These are phyloP conservation scores for Menidia menidia DNA, from an alignment of 2,797 vertebrate genomes.

Conservation along the genomic window DNA sequence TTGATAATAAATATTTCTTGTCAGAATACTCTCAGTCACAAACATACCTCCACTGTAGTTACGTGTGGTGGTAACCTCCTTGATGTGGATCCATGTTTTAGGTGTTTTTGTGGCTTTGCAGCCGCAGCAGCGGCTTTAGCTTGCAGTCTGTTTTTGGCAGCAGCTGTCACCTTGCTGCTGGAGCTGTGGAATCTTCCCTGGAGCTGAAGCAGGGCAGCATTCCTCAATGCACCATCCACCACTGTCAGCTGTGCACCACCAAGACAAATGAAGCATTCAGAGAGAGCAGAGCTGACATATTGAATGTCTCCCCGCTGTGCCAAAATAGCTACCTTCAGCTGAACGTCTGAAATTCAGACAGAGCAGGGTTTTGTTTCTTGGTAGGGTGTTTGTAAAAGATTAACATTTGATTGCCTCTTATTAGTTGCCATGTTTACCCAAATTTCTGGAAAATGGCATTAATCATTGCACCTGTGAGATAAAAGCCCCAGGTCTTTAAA, in stretches of 20 bases:
- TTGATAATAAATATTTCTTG: neutral
- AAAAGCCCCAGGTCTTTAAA: conserved; percentile 2
- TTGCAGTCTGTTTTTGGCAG: conserved; percentile 73
- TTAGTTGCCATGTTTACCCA: conserved; percentile 3
- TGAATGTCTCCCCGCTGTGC: conserved; percentile 55
- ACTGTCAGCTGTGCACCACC: conserved; percentile 67
- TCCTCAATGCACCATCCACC: conserved; percentile 70
- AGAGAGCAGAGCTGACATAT: conserved; percentile 64
- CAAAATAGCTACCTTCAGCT: conserved; percentile 53
- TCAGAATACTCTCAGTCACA: conserved; percentile 1
- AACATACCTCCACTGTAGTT: conserved; percentile 7
- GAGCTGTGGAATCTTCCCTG: conserved; percentile 76
- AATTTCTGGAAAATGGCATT: conserved; percentile 9
- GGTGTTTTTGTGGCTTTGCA: conserved; percentile 53
- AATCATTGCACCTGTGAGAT: conserved; percentile 8
- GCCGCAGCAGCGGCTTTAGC: conserved; percentile 36
- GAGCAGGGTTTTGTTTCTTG: conserved; percentile 22
- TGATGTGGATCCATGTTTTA: conserved; percentile 54
- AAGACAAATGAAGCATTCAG: conserved; percentile 75
- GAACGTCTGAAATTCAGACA: conserved; percentile 36
- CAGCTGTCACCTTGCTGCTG: conserved; percentile 79
- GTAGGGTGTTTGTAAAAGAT: conserved; percentile 12
- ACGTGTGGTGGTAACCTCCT: conserved; percentile 22
- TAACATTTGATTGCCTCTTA: conserved; percentile 20
- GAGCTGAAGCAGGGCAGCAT: conserved; percentile 72